Conservation (phyloP, 2,888 invertebrate species). For the Drosophila falleni region DNA sequence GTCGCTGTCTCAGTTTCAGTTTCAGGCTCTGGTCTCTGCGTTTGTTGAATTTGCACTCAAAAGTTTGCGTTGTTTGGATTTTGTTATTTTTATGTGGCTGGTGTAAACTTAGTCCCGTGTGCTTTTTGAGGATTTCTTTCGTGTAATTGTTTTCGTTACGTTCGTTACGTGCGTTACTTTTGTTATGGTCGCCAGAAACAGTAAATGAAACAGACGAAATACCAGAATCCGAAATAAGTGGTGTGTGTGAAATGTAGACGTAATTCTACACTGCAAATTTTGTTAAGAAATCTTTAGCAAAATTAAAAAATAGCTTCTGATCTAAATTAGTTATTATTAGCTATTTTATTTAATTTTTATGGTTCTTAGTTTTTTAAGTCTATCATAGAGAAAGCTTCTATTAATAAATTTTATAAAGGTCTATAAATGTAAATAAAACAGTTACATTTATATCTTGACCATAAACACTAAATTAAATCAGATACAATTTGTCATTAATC, state of each 20-base stretch:
- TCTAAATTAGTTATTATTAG: too few species aligned
- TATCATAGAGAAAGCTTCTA: too few species aligned
- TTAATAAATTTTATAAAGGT: too few species aligned
- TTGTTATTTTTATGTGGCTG: constrained; percentile 71
- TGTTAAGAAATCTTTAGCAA: neutral
- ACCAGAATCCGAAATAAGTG: constrained; percentile 1
- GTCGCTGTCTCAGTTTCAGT: constrained; percentile 23
- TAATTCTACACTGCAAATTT: constrained; percentile 60
- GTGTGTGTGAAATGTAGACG: constrained; percentile 53
- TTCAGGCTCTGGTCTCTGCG: constrained; percentile 21
- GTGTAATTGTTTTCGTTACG: constrained; percentile 77
- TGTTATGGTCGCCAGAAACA: constrained; percentile 70
- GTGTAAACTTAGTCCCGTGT: constrained; percentile 59
- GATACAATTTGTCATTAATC: too few species aligned
- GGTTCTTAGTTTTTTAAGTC: too few species aligned
- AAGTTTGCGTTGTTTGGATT: constrained; percentile 79
- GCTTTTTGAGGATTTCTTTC: constrained; percentile 71
- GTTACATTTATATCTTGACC: too few species aligned
- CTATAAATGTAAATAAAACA: too few species aligned
- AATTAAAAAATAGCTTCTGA: neutral
- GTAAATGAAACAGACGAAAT: constrained; percentile 13
- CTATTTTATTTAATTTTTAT: too few species aligned
- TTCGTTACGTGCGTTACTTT: constrained; percentile 66
- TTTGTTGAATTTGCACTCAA: constrained; percentile 70
- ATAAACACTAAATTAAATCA: too few species aligned